These are phyloP conservation scores for Tetramorium parvispinum DNA, from an alignment of 1,140 invertebrate genomes.

Conservation along the genomic window DNA sequence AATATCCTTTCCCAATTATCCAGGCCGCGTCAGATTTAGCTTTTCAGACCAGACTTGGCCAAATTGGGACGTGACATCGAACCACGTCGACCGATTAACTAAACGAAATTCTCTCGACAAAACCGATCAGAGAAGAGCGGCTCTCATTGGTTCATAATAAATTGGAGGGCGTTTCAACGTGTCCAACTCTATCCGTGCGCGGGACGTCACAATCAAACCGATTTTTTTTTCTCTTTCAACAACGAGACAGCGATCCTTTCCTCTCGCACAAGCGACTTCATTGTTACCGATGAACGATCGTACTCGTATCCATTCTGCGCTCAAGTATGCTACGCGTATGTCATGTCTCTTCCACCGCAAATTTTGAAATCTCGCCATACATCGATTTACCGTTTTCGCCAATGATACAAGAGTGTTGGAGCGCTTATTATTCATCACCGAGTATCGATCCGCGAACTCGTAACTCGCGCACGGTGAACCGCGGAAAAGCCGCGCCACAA, in stretches of 20 bases:
- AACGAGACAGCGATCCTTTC: constrained; percentile 49
- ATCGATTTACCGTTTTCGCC: constrained; percentile 19
- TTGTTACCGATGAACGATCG: constrained; percentile 49
- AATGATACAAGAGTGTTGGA: constrained; percentile 39
- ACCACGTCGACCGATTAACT: constrained; percentile 73
- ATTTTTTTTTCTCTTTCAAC: constrained; percentile 34
- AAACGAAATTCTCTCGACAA: constrained; percentile 71
- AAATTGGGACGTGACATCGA: constrained; percentile 73
- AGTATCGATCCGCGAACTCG: background rate
- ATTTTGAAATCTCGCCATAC: constrained; percentile 16
- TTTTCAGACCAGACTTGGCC: constrained; percentile 64
- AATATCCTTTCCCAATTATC: constrained; percentile 65
- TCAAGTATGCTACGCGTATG: constrained; percentile 15
- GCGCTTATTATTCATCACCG: constrained; percentile 37
- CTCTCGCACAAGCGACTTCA: constrained; percentile 39
- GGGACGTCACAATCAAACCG: constrained; percentile 48
- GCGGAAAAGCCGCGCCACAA: background rate
- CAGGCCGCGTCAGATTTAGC: constrained; percentile 33
- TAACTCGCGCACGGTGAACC: background rate
- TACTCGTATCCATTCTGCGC: constrained; percentile 33
- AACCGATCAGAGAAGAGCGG: constrained; percentile 57
- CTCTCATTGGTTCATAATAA: constrained; percentile 71
- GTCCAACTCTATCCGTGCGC: constrained; percentile 53
- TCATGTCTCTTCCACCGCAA: constrained; percentile 27
- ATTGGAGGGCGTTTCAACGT: constrained; percentile 63